phyloP scores from a whole-genome alignment of 1,140 invertebrate genomes.

The Hycleus cichorii region DNA sequence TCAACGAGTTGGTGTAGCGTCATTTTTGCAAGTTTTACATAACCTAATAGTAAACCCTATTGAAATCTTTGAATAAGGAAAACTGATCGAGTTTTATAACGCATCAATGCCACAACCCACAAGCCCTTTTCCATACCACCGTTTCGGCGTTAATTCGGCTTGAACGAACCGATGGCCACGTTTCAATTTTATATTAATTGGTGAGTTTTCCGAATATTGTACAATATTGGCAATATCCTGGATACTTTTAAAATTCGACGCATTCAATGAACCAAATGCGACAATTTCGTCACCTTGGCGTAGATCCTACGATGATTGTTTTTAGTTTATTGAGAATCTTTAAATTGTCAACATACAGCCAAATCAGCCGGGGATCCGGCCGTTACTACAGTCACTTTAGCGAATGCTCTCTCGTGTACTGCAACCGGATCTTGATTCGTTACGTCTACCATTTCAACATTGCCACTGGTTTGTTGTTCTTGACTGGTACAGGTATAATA shows the following conservation, averaged over 20 bases:
- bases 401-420: conserved; percentile 48
- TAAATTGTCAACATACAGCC: conserved; percentile 50
- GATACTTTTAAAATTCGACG: conserved; percentile 60
- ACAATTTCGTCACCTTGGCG: conserved; percentile 64
- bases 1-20: no score
- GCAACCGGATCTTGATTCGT: conserved; percentile 3
- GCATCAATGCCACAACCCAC: conserved; percentile 62
- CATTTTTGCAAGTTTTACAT: no score
- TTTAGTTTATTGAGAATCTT: neutral
- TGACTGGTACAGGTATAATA: conserved; percentile 43
- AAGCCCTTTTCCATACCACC: conserved; percentile 66
- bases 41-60: no score
- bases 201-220: conserved; percentile 60
- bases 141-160: conserved; percentile 56
- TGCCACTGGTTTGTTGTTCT: conserved; percentile 3
- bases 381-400: conserved; percentile 64
- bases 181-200: conserved; percentile 53
- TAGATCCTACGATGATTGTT: conserved; percentile 58
- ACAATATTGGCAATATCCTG: conserved; percentile 67
- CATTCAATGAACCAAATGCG: conserved; percentile 77
- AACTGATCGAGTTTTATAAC: no score
- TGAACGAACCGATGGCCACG: conserved; percentile 47
- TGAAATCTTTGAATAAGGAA: no score
- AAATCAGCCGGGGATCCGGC: conserved; percentile 71
- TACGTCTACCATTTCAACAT: conserved; percentile 20